These are phyloP conservation scores for Drosophila busckii DNA, from an alignment of 1,140 invertebrate species.

Conservation along the genomic window DNA sequence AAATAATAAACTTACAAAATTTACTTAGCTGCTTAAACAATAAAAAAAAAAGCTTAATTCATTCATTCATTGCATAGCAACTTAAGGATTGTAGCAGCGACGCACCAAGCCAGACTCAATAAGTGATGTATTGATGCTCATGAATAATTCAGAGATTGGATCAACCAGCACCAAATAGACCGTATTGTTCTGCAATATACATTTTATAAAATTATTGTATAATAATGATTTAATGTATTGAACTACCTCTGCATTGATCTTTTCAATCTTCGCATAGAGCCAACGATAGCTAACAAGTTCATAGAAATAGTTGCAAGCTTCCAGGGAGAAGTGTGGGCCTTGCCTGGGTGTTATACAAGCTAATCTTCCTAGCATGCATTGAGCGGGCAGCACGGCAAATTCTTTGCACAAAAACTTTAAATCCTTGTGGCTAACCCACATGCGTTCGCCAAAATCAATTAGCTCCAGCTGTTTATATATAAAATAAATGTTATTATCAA, in stretches of 20 bases:
- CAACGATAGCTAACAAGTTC: constrained; percentile 25
- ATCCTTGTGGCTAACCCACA: constrained; percentile 17
- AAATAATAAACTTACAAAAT: not conserved
- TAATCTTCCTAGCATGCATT: constrained; percentile 32
- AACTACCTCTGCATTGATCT: constrained; percentile 23
- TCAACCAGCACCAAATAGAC: constrained; percentile 49
- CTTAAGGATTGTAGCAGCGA: constrained; percentile 21
- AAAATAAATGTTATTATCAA: not conserved
- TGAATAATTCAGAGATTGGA: constrained; percentile 1
- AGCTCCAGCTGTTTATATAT: constrained; percentile 51
- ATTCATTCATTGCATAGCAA: not conserved
- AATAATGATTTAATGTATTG: not conserved
- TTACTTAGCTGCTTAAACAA: not conserved
- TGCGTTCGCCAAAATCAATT: constrained; percentile 54
- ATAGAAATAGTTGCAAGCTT: constrained; percentile 32
- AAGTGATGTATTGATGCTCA: constrained; percentile 43
- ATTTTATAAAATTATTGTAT: not conserved
- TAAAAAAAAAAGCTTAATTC: not conserved
- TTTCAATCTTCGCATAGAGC: constrained; percentile 37
- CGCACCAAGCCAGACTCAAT: constrained; percentile 47
- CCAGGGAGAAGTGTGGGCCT: constrained; percentile 23
- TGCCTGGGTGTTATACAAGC: constrained; percentile 32
- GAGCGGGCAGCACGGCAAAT: constrained; percentile 47
- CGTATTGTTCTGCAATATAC: constrained; percentile 21
- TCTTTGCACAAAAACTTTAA: constrained; percentile 45